These are phyloP conservation scores for Noctua janthina DNA, from an alignment of 2,888 invertebrate species.

Conservation along the genomic window DNA sequence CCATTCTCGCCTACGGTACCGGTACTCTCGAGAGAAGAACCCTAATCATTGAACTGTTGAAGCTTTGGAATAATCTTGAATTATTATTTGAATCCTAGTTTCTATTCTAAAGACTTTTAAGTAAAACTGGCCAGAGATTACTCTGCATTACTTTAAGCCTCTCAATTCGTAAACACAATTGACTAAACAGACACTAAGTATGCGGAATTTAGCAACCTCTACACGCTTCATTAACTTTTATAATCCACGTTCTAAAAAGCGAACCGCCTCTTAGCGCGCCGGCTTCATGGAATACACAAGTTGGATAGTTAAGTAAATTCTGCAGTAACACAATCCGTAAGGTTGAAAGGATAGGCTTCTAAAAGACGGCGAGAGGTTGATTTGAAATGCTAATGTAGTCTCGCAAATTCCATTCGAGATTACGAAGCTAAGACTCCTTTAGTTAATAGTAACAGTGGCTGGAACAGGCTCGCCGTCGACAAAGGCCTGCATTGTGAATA, in stretches of 20 bases:
- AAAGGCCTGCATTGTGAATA: constrained; percentile 70
- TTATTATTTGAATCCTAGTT: constrained; percentile 30
- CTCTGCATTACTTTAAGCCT: constrained; percentile 9
- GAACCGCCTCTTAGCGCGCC: constrained; percentile 24
- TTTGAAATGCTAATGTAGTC: constrained; percentile 80
- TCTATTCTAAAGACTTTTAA: neutral
- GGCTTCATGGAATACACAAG: constrained; percentile 55
- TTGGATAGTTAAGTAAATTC: constrained; percentile 63
- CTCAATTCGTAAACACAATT: constrained; percentile 32
- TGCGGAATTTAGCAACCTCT: constrained; percentile 29
- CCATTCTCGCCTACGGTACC: constrained; percentile 27
- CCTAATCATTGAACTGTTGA: constrained; percentile 44
- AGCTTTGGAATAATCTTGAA: constrained; percentile 31
- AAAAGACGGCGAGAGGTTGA: constrained; percentile 68
- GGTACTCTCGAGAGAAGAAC: constrained; percentile 28
- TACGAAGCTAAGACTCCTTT: constrained; percentile 72
- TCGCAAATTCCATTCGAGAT: constrained; percentile 76
- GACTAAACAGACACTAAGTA: constrained; percentile 49
- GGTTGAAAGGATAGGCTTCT: constrained; percentile 70
- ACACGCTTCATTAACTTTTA: constrained; percentile 52
- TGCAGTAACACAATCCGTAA: constrained; percentile 66
- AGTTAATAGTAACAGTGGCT: constrained; percentile 73
- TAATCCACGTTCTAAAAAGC: constrained; percentile 46
- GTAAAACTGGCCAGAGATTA: neutral
- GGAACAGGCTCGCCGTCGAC: constrained; percentile 64